Conservation (phyloP, 2,888 invertebrate species). For the Zele albiditarsus region DNA sequence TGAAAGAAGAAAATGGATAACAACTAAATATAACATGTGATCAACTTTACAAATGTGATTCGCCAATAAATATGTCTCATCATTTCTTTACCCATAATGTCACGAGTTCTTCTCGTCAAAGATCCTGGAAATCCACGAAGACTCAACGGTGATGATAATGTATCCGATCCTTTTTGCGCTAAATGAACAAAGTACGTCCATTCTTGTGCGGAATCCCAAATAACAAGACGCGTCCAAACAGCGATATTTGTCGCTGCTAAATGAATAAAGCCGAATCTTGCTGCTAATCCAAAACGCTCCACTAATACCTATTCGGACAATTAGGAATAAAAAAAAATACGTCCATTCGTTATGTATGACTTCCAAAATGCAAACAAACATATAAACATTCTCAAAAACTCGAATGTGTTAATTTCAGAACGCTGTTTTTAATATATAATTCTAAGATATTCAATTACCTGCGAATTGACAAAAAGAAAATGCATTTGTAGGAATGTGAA, state of each 20-base stretch:
- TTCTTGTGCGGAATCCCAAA: conserved; percentile 75
- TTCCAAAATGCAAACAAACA: too few relatives aligned
- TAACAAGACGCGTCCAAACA: conserved; percentile 74
- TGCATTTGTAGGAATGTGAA: conserved; percentile 77
- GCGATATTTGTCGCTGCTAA: conserved; percentile 75
- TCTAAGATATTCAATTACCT: conserved; percentile 66
- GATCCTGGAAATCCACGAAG: conserved; percentile 72
- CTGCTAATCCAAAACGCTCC: conserved; percentile 74
- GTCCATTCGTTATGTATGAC: background rate
- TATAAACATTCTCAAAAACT: too few relatives aligned
- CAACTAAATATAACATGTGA: too few relatives aligned
- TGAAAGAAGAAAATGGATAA: conserved; percentile 30
- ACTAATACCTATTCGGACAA: conserved; percentile 71
- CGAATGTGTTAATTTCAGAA: too few relatives aligned
- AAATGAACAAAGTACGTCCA: conserved; percentile 74
- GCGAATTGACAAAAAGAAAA: conserved; percentile 76
- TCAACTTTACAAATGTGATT: background rate
- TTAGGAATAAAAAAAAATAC: conserved; percentile 1
- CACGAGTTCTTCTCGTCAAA: conserved; percentile 65
- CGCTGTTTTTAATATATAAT: too few relatives aligned
- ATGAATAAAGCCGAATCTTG: conserved; percentile 75
- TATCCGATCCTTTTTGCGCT: conserved; percentile 66
- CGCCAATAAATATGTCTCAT: background rate
- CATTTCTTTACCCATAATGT: conserved; percentile 61
- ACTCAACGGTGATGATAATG: conserved; percentile 70